Base-by-base conservation (phyloP, 1,140 invertebrate species). In the Atopsyche davidsoni region DNA sequence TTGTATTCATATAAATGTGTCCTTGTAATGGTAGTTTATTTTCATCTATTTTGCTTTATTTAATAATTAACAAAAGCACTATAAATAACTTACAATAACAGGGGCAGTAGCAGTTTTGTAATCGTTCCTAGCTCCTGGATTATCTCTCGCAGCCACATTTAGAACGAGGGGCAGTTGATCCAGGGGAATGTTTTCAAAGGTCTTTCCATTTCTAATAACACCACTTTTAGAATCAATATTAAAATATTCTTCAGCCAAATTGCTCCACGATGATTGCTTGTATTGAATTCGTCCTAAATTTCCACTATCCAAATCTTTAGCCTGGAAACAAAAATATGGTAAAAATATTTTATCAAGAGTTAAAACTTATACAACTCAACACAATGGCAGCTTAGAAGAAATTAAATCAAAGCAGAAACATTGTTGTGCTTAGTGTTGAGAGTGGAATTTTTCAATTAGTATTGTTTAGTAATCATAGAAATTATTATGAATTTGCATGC, bases 281-380 rank as follows among this genome's bases (percentile, higher is more conserved):
- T 88, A 93, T 40, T 82, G 76, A 1, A 94, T 70, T 59, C 81
- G 81, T 1, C 87, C 87, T 61, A 79, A 88, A 50, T 82, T 79
- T 3, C 87, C 87, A 48, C 85, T 88, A 57, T 94, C 90, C 47
- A 78, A 79, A 64, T 94, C 90, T 51, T 82, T 79, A 2, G 90
- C 89, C 70, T 87, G 60, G 53, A 61, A 60, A 46, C 46, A 57
- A 9, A 7, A 41, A n/a, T n/a, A n/a, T n/a, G n/a, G 38, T 19
- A 21, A 40, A 16, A 40, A 52, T 28, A 11, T 25, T 47, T 16
- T 21, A 41, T n/a, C 42, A 24, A 28, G 19, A 13, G 32, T 34
- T 17, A 13, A 34, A 14, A 34, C 14, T n/a, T n/a, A n/a, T n/a
- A n/a, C n/a, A n/a, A n/a, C n/a, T n/a, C n/a, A n/a, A n/a, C n/a